phyloP scores from a whole-genome alignment of 2,888 invertebrate species.

The Agonopterix alstromeriana region DNA sequence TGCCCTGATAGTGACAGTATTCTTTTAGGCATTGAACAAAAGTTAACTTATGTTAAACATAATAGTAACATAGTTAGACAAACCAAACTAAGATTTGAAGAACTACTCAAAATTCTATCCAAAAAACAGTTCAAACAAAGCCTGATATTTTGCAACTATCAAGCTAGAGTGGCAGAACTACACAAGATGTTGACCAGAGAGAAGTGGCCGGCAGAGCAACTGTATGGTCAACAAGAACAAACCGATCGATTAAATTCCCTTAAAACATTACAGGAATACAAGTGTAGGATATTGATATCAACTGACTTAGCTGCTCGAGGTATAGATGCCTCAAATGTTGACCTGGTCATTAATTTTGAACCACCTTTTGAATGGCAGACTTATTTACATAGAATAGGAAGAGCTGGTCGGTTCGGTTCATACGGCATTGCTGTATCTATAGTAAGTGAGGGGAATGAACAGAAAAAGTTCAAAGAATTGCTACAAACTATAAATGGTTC shows the following conservation, averaged over 20 bases:
- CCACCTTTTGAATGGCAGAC: conserved; percentile 87
- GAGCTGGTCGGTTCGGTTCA: conserved; percentile 96
- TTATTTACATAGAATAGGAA: conserved; percentile 95
- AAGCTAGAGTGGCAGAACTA: conserved; percentile 88
- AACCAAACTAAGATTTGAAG: conserved; percentile 80
- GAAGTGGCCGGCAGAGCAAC: conserved; percentile 87
- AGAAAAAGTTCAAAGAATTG: conserved; percentile 73
- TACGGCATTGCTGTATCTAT: conserved; percentile 88
- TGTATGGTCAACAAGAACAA: conserved; percentile 90
- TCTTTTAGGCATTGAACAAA: conserved; percentile 89
- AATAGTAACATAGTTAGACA: conserved; percentile 80
- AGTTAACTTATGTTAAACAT: conserved; percentile 78
- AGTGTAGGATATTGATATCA: conserved; percentile 90
- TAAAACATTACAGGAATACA: conserved; percentile 85
- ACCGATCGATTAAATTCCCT: conserved; percentile 85
- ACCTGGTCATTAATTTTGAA: conserved; percentile 95
- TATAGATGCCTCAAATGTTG: conserved; percentile 94
- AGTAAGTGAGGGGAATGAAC: conserved; percentile 80
- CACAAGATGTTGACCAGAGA: conserved; percentile 81
- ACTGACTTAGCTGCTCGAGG: conserved; percentile 96
- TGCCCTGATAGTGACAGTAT: conserved; percentile 80
- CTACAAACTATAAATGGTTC: conserved; percentile 73
- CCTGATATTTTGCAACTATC: conserved; percentile 93
- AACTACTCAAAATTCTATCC: conserved; percentile 81
- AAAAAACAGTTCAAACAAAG: conserved; percentile 90